Evolutionary conservation across 2,113 vertebrate species (phyloP).

Genomic region (pig (Sus scrofa)): DNA sequence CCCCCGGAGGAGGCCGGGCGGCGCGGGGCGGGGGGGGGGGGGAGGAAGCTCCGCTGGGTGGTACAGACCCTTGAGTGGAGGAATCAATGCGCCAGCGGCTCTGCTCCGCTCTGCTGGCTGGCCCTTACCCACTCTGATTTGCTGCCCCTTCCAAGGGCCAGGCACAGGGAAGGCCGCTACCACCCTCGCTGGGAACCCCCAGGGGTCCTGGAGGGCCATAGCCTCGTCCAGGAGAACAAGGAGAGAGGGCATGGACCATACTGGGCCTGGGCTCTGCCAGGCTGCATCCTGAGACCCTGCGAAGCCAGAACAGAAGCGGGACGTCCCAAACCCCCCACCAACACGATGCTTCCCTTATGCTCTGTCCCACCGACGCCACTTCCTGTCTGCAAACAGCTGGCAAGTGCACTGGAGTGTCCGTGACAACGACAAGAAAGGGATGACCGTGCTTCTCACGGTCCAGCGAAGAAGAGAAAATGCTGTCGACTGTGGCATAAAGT

Average conservation of each 20-base stretch:
- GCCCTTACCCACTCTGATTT: background rate
- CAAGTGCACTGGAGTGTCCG: background rate
- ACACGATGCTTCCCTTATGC: too few species aligned
- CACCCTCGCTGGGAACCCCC: too few species aligned
- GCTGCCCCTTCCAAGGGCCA: background rate
- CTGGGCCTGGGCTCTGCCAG: background rate
- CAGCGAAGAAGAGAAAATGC: background rate
- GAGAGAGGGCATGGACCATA: background rate
- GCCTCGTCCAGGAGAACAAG: background rate
- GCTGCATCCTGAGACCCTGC: background rate
- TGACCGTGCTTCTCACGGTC: background rate
- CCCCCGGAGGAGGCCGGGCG: background rate
- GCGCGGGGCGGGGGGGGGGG: too few species aligned
- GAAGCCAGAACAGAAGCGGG: background rate
- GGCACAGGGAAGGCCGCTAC: background rate
- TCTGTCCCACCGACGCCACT: background rate
- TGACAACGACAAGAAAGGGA: background rate
- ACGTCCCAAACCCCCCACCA: accelerated
- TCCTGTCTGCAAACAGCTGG: background rate
- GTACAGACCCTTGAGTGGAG: background rate
- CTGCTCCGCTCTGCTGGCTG: background rate
- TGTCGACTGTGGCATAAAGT: accelerated
- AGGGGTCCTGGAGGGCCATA: background rate
- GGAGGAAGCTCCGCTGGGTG: background rate
- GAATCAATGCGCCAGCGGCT: too few species aligned